These are phyloP conservation scores for Gryllus longicercus DNA, from an alignment of 2,888 invertebrate genomes.

Conservation along the genomic window DNA sequence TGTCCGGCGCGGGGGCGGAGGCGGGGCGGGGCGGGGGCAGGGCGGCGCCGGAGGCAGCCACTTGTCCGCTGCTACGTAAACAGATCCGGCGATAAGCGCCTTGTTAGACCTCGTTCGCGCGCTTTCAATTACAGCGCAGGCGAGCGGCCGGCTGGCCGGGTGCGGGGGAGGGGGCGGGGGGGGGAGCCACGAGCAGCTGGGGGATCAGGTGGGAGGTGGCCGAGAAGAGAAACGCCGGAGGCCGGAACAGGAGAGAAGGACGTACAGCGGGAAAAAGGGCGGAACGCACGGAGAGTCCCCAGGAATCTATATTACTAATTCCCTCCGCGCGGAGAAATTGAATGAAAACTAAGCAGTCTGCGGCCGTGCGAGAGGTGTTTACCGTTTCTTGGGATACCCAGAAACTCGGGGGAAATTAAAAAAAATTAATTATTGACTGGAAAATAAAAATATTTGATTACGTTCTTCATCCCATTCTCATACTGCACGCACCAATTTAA, in stretches of 20 bases:
- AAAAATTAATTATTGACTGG: no score
- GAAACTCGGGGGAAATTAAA: no score
- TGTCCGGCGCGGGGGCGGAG: background rate
- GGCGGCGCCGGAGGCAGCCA: background rate
- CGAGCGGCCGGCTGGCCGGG: background rate
- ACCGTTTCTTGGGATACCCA: no score
- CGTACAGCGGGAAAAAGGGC: no score
- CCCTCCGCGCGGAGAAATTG: no score
- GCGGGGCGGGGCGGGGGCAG: background rate
- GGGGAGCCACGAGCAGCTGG: background rate
- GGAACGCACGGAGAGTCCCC: no score
- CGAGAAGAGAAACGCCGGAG: background rate
- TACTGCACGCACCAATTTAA: no score
- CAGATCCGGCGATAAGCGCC: background rate
- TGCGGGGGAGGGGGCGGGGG: background rate
- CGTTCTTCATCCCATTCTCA: no score
- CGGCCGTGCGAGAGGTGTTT: no score
- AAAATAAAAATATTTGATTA: no score
- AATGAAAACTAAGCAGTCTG: no score
- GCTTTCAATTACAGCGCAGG: background rate
- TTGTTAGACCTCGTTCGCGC: background rate
- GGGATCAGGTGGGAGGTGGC: background rate
- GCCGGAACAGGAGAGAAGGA: background rate
- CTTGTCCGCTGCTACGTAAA: conserved; percentile 1
- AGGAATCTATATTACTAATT: no score